phyloP scores from a whole-genome alignment of 2,113 vertebrate species.

The Recurvirostra avosetta region DNA sequence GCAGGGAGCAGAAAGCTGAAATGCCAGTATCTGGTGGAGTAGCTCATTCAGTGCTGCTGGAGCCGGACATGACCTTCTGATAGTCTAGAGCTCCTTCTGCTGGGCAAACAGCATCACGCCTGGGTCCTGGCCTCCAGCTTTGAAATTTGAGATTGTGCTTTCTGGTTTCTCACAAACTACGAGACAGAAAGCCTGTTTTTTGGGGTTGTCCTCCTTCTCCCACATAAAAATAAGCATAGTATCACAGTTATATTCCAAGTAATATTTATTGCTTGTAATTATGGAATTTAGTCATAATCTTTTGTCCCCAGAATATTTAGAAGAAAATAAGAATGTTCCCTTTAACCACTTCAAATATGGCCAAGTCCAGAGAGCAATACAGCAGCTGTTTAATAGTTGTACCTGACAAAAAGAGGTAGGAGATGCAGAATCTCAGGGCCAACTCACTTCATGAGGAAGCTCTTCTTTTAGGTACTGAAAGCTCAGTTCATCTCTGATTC shows the following conservation, averaged over 20 bases:
- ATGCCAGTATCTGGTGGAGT: fast-evolving
- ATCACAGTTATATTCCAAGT: not conserved
- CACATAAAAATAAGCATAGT: not conserved
- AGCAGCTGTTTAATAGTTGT: not conserved
- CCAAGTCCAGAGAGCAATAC: not conserved
- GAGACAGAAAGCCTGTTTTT: not conserved
- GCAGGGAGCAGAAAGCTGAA: not conserved
- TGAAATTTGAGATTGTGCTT: not conserved
- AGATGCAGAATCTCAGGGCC: not conserved
- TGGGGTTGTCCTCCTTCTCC: not conserved
- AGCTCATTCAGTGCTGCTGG: not conserved
- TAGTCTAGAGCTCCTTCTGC: conserved; percentile 24
- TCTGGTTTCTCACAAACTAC: not conserved
- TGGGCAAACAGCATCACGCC: not conserved
- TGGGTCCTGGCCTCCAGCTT: not conserved
- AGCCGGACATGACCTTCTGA: not conserved
- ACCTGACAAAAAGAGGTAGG: not conserved
- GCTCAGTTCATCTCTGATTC: not conserved
- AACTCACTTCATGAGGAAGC: not conserved
- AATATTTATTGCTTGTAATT: not conserved
- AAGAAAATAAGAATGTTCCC: not conserved
- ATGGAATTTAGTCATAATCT: not conserved
- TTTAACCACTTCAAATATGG: not conserved
- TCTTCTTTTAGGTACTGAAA: not conserved
- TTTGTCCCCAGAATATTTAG: not conserved